Evolutionary conservation across 2,888 invertebrate genomes (phyloP), one percentile per base, ranked within the genome.

Genomic region (Drosophila mercatorum): DNA sequence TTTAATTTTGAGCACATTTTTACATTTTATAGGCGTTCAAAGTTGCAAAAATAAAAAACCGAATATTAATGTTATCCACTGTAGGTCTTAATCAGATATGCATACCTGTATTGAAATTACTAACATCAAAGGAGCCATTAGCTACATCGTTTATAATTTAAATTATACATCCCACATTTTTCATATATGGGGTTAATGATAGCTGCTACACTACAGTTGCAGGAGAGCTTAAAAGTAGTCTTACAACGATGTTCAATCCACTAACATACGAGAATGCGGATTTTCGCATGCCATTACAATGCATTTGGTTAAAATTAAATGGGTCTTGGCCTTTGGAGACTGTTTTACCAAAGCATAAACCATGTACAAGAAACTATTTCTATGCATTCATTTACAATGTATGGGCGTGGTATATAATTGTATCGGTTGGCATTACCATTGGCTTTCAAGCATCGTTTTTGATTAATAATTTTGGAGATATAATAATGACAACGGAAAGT

Each of bases 401-500:
- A 0, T 92, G 92, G 93, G 88, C 93, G 3, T 90, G 91, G 88
- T 91, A 91, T 72, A 83, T 93, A 0, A 89, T 93, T 11, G 63
- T 72, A 4, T 88, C 91, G 51, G 92, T 93, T 10, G 87, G 88
- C 51, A 82, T 92, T 56, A 92, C 92, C 2, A 91, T 92, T 22
- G 84, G 72, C 31, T 92, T 90, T 75, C 92, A 93, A 76, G 84
- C 90, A 0, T 80, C 81, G 3, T 93, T 91, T 82, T 72, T 93
- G 58, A 36, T 91, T 2, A 77, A 78, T 36, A 88, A 91, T 17
- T 83, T 92, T 11, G 89, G 89, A 5, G 91, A 93, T 78, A 92
- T 93, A 12, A 79, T 92, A 12, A 91, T 91, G 72, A 90, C 91
- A 0, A 92, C 93, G 2, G 93, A 93, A 68, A 92, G 92, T 69